Evolutionary conservation across 2,797 vertebrate species (phyloP).

Genomic region (Rhinatrema bivittatum): DNA sequence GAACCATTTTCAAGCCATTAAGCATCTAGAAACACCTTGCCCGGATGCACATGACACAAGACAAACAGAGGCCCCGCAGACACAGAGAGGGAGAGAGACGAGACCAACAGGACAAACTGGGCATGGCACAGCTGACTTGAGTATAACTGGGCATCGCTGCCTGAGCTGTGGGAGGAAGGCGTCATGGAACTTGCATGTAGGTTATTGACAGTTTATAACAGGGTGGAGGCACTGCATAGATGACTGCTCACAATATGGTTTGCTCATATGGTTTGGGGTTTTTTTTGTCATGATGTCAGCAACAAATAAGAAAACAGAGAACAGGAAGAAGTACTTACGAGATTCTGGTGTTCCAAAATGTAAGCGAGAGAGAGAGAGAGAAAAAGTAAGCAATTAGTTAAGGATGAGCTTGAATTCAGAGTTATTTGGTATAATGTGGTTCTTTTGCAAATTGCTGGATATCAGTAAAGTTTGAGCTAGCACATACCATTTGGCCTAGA

Average conservation of each 20-base stretch:
- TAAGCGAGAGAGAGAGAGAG: constrained; percentile 24
- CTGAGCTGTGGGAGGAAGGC: too few species aligned
- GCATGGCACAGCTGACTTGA: too few species aligned
- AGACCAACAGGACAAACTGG: not conserved
- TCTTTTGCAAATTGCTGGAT: too few species aligned
- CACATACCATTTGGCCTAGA: too few species aligned
- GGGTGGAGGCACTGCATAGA: too few species aligned
- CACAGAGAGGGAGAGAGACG: not conserved
- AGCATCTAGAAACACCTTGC: constrained; percentile 37
- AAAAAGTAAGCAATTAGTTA: too few species aligned
- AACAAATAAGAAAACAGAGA: constrained; percentile 3
- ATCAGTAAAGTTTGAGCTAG: too few species aligned
- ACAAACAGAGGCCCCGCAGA: constrained; percentile 12
- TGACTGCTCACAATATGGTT: constrained; percentile 8
- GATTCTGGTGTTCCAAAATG: constrained; percentile 68
- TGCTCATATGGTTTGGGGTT: too few species aligned
- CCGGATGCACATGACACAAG: constrained; percentile 15
- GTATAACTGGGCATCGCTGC: too few species aligned
- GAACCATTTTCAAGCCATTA: constrained; percentile 64
- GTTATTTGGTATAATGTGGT: not conserved
- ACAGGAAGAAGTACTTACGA: constrained; percentile 78
- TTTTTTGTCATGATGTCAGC: constrained; percentile 8
- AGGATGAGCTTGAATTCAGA: not conserved
- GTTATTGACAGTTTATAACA: too few species aligned
- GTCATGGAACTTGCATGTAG: too few species aligned